Evolutionary conservation across 2,888 invertebrate species (phyloP).

Genomic region (Melanophora roralis): DNA sequence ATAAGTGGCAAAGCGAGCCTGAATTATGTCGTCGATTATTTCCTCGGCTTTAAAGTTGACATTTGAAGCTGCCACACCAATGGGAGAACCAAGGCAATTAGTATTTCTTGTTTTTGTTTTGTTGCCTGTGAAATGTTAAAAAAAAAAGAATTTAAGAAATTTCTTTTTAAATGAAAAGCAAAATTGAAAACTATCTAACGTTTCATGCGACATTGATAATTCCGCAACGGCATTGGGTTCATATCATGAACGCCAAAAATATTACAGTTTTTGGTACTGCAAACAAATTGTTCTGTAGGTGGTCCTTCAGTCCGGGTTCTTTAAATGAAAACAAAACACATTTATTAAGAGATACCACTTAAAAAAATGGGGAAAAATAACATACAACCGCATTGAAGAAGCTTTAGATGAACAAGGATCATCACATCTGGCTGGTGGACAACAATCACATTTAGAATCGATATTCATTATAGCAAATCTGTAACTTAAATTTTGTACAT

Average conservation of each 20-base stretch:
- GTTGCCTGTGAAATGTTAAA: constrained; percentile 41
- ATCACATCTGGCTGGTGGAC: background rate
- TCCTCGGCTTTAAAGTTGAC: constrained; percentile 57
- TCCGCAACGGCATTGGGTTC: background rate
- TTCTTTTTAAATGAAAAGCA: background rate
- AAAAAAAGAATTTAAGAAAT: too few species aligned
- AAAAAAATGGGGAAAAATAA: background rate
- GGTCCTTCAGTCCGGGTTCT: constrained; percentile 27
- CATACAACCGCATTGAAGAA: constrained; percentile 2
- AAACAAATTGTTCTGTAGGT: constrained; percentile 3
- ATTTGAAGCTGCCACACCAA: constrained; percentile 67
- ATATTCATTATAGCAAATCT: constrained; percentile 18
- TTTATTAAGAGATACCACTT: background rate
- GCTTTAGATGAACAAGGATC: background rate
- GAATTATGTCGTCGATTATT: constrained; percentile 56
- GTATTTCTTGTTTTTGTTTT: constrained; percentile 25
- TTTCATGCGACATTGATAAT: constrained; percentile 28
- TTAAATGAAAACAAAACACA: background rate
- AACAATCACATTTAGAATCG: constrained; percentile 6
- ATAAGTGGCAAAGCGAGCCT: constrained; percentile 68
- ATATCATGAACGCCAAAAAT: constrained; percentile 47
- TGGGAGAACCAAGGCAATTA: constrained; percentile 65
- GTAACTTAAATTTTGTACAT: constrained; percentile 20
- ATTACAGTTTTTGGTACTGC: constrained; percentile 37
- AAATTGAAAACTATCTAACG: constrained; percentile 19